Evolutionary conservation across 2,797 vertebrate species (phyloP), one percentile per base, ranked within the genome.

Genomic region (Silurus aristotelis): DNA sequence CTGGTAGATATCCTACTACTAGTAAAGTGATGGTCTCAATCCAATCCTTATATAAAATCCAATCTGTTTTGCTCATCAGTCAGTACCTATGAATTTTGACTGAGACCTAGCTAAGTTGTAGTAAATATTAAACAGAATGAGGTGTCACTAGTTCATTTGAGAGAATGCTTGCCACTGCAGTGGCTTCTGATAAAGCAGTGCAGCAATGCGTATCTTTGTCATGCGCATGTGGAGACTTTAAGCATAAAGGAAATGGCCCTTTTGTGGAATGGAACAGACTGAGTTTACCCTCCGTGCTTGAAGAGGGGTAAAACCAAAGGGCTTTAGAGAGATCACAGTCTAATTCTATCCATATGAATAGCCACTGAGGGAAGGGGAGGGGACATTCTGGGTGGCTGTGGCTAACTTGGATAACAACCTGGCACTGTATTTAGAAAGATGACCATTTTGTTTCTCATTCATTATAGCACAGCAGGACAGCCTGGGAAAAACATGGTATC

Each of bases 321-420:
- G 92, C 91, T 87, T 92, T 92, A 90, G 90, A 88, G 92, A 87
- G 84, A 94, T 93, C 94, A 91, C 80, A 63, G 93, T 90, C 92
- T 88, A 85, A 94, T 91, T 85, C 83, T 46, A 93, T 96, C 94
- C 95, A 96, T 96, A 95, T 96, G 95, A 96, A 96, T 96, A 94
- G 91, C 89, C 90, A 61, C 61, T 90, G 90, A 91, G 89, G 88
- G 89, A 91, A 64, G 89, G 91, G 85, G 91, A 91, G 91, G 92
- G 91, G 91, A 85, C 87, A 89, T 89, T 89, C 90, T 90, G 92
- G 92, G 93, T 92, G 92, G 91, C 92, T 92, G 93, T 81, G 80
- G 75, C 90, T 90, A 83, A 88, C 89, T 83, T 89, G 56, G 90
- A 91, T 87, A 88, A 85, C 85, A 88, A 89, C 86, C 87, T 87